These are phyloP conservation scores for Orussus abietinus DNA, from an alignment of 1,140 invertebrate species.

Conservation along the genomic window DNA sequence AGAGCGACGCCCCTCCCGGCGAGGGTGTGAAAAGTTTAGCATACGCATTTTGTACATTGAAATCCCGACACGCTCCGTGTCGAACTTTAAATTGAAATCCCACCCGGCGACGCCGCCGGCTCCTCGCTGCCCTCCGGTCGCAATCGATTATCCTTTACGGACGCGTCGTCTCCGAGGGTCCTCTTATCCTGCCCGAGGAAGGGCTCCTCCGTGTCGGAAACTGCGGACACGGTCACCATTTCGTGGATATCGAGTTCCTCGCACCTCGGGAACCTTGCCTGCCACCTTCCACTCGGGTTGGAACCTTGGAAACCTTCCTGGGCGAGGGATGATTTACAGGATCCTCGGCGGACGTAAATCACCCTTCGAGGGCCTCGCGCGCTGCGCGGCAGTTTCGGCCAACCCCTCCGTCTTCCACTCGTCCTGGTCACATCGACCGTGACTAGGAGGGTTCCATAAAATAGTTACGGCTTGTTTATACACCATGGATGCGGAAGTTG, in stretches of 20 bases:
- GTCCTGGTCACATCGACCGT: neutral
- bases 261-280: no score
- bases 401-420: no score
- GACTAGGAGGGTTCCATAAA: conserved; percentile 32
- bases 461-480: conserved; percentile 46
- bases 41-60: conserved; percentile 49
- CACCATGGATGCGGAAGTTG: conserved; percentile 25
- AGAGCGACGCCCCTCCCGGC: conserved; percentile 21
- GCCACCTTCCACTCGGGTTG: no score
- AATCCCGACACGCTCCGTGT: conserved; percentile 43
- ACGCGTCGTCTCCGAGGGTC: neutral
- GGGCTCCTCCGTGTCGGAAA: conserved; percentile 5
- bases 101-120: conserved; percentile 10
- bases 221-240: conserved; percentile 4
- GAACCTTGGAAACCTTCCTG: neutral
- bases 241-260: conserved; percentile 6
- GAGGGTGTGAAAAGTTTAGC: conserved; percentile 47
- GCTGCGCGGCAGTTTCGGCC: no score
- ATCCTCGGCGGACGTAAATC: no score
- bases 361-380: conserved; percentile 18
- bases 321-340: no score
- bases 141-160: no score
- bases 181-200: no score
- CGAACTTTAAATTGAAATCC: conserved; percentile 50
- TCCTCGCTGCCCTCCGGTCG: conserved; percentile 15